Evolutionary conservation across 64 coral and sea anemone species (phyloP), one percentile per base, ranked within the genome.

Genomic region (Stichodactyla helianthus): DNA sequence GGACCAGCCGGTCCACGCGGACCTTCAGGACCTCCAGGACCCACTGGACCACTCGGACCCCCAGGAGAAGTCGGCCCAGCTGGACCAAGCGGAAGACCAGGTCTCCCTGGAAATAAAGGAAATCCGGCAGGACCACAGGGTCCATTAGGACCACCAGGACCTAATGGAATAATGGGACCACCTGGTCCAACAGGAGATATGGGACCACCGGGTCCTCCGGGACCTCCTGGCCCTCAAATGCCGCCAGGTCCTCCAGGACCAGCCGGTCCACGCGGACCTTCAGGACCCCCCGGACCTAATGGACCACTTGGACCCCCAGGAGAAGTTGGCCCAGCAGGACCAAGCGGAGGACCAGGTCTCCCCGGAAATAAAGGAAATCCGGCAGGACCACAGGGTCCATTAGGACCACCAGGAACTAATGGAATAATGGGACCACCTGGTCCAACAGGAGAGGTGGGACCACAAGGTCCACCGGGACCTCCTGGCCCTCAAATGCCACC

Each of bases 1-100:
- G 97, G 97, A 59, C 93, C 86, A 0, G 57, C 87, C 54, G 97
- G 97, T 18, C 90, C 97, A 51, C 88, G 89, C 9, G 97, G 97
- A 82, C 97, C 93, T 50, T 14, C 59, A 79, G 52, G 86, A 79
- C 52, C 76, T 79, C 71, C 71, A 61, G 77, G 86, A 62, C 13
- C 22, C n/a, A 79, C 17, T 80, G 76, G 77, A 60, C 74, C 86
- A 57, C 77, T 77, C 4, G 53, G 76, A n/a, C 86, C 71, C 0
- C 74, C 77, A 58, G 86, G 77, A 15, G 76, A 80, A 14, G 17
- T 78, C 8, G 77, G 86, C n/a, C 23, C 53, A 22, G 74, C 22
- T 61, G 54, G 52, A 25, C 0, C 14, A 22, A 26, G 68, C 17
- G 56, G 64, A 44, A 26, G 27, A 59, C 17, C 16, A 35, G 54